A percentile compares a stretch with the other conserved stretches of the same genome.
phyloP scores from a whole-genome alignment of 2,888 invertebrate genomes.

The Plusia festucae region DNA sequence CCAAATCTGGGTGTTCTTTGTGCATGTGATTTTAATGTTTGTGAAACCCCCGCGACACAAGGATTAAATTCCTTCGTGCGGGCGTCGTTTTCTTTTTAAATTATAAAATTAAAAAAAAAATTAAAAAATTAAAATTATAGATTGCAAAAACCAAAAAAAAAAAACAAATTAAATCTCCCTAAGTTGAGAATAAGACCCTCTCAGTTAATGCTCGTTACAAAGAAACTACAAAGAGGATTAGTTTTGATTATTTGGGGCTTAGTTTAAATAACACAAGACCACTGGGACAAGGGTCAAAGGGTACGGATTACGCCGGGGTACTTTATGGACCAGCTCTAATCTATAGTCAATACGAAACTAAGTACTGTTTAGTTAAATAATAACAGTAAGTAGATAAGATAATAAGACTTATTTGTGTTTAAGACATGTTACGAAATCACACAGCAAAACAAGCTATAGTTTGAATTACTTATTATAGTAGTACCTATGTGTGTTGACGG shows the following conservation, averaged over 20 bases:
- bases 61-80: too few relatives aligned
- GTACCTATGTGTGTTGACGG: too few relatives aligned
- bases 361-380: background rate
- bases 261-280: background rate
- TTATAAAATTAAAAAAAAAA: too few relatives aligned
- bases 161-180: background rate
- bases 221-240: background rate
- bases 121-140: too few relatives aligned
- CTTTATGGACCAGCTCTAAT: background rate
- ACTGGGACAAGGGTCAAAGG: background rate
- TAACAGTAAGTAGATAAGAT: conserved; percentile 1
- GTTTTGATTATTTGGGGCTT: conserved; percentile 5
- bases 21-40: too few relatives aligned
- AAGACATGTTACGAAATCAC: background rate
- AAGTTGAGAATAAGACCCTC: background rate
- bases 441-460: too few relatives aligned
- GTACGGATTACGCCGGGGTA: background rate
- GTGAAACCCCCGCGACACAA: too few relatives aligned
- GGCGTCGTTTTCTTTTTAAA: too few relatives aligned
- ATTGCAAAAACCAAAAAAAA: background rate
- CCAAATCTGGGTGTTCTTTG: too few relatives aligned
- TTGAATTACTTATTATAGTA: too few relatives aligned
- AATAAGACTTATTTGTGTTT: background rate
- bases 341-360: background rate
- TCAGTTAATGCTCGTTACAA: background rate